Percentiles rank a stretch among this genome's conserved stretches.
Evolutionary conservation across 2,797 vertebrate species (phyloP).

Genomic region (Periophthalmus magnuspinnatus): DNA sequence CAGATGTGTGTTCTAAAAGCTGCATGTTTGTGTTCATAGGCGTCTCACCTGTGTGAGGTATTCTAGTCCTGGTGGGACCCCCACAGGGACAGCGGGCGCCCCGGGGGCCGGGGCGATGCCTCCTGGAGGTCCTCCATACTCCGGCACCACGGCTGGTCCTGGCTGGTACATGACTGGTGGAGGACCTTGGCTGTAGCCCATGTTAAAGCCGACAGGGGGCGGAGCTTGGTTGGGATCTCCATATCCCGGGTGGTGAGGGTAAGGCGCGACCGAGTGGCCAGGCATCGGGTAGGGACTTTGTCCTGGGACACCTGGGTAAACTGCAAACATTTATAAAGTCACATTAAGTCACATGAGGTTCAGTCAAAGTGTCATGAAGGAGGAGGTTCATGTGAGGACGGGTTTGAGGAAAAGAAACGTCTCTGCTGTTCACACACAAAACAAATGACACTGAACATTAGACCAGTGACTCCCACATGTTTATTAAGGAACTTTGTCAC

Average conservation of each 20-base stretch:
- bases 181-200: conserved; percentile 59
- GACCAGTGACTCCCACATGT: no score
- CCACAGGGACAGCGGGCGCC: conserved; percentile 43
- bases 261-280: conserved; percentile 66
- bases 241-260: conserved; percentile 70
- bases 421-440: no score
- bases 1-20: background rate
- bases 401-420: no score
- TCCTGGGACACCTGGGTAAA: conserved; percentile 67
- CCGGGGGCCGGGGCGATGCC: conserved; percentile 34
- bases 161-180: conserved; percentile 76
- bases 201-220: conserved; percentile 75
- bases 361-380: background rate
- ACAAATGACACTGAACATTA: no score
- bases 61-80: conserved; percentile 84
- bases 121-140: conserved; percentile 48
- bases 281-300: conserved; percentile 72
- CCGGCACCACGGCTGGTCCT: conserved; percentile 34
- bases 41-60: conserved; percentile 83
- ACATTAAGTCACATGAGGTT: background rate
- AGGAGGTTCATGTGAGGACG: no score
- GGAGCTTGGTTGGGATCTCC: conserved; percentile 67
- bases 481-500: no score
- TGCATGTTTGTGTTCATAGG: background rate
- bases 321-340: conserved; percentile 40